These are phyloP conservation scores for Catharus fuscescens DNA, from an alignment of 2,113 vertebrate species.

Conservation along the genomic window DNA sequence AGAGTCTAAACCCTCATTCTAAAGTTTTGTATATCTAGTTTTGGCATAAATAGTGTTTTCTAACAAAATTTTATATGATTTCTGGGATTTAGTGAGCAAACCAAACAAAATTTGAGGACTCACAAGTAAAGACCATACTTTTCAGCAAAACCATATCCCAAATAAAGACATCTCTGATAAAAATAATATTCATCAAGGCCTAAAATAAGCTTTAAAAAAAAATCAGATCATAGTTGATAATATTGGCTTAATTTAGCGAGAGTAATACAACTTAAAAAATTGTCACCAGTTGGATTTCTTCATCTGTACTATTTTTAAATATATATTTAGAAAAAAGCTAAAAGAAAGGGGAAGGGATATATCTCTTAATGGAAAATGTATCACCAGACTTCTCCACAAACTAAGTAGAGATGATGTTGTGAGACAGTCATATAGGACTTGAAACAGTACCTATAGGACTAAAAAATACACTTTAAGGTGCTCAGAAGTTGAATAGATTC, in stretches of 20 bases:
- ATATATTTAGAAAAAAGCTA: not conserved
- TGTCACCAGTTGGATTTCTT: not conserved
- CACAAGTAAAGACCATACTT: not conserved
- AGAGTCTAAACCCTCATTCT: not conserved
- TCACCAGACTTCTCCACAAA: not conserved
- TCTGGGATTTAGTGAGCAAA: not conserved
- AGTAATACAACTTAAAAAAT: not conserved
- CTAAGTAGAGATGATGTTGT: not conserved
- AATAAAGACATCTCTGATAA: not conserved
- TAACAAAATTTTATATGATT: not conserved
- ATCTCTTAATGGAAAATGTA: not conserved
- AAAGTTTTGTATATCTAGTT: not conserved
- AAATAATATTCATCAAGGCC: not conserved
- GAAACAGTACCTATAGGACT: not conserved
- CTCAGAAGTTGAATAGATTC: not conserved
- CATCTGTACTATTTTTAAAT: not conserved
- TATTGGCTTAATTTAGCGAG: not conserved
- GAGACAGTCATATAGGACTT: not conserved
- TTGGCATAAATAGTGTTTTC: not conserved
- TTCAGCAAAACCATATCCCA: not conserved
- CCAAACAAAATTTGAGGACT: not conserved
- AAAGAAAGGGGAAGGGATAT: not conserved
- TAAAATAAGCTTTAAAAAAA: not conserved
- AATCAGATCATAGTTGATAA: not conserved
- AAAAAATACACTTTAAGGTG: not conserved